phyloP scores from a whole-genome alignment of 1,140 invertebrate genomes.

The Drosophila equinoxialis region DNA sequence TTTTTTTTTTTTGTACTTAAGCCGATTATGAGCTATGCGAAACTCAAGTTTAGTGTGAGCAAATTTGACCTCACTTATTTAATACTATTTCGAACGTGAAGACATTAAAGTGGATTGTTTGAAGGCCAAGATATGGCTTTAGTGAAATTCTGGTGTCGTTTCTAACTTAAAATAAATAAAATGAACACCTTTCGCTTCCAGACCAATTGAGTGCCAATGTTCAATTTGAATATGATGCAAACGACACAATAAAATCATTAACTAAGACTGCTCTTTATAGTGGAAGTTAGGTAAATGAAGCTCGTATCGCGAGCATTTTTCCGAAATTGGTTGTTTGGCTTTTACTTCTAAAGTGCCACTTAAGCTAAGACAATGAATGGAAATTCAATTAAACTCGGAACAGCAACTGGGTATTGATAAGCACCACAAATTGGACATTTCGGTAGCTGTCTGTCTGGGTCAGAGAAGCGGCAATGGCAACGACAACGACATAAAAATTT shows the following conservation, averaged over 20 bases:
- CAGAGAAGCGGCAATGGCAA: constrained; percentile 18
- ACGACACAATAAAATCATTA: constrained; percentile 46
- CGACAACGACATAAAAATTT: constrained; percentile 33
- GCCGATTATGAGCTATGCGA: constrained; percentile 32
- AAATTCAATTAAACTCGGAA: constrained; percentile 52
- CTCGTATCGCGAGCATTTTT: constrained; percentile 36
- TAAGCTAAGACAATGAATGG: constrained; percentile 41
- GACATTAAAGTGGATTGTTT: not conserved
- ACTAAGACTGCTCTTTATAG: constrained; percentile 16
- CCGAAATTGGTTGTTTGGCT: constrained; percentile 27
- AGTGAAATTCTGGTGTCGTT: too few species aligned
- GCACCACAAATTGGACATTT: constrained; percentile 25
- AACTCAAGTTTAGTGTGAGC: constrained; percentile 9
- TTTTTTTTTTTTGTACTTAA: constrained; percentile 28
- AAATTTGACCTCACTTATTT: not conserved
- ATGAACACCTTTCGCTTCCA: constrained; percentile 29
- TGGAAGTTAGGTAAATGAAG: constrained; percentile 29
- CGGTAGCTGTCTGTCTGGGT: constrained; percentile 46
- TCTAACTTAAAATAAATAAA: not conserved
- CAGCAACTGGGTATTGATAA: constrained; percentile 40
- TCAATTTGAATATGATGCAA: constrained; percentile 3
- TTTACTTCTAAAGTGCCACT: constrained; percentile 53
- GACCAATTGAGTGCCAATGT: constrained; percentile 34
- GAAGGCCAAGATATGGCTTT: too few species aligned
- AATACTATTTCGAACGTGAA: not conserved